A percentile compares a stretch with the other conserved stretches of the same genome.
phyloP scores from a whole-genome alignment of 23 tunicate species.

The Aplidium turbinatum region DNA sequence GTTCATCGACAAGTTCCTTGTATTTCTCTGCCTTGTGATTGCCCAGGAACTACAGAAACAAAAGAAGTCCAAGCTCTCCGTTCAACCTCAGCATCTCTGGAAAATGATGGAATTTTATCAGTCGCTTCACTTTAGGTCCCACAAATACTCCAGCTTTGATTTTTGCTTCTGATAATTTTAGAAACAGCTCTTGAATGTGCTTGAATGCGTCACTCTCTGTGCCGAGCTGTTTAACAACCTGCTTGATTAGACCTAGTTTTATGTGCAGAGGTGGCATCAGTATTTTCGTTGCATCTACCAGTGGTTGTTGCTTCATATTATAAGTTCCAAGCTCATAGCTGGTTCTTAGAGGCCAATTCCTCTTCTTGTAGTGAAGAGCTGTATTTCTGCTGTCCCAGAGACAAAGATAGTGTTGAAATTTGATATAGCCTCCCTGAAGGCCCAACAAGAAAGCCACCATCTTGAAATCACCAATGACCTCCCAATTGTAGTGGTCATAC shows the following conservation, averaged over 20 bases:
- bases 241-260: conserved; percentile 34
- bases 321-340: conserved; percentile 29
- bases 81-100: conserved; percentile 30
- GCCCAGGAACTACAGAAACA: conserved; percentile 40
- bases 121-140: conserved; percentile 46
- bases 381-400: conserved; percentile 47
- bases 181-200: conserved; percentile 39
- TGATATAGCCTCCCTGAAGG: conserved; percentile 30
- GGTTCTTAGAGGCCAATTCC: conserved; percentile 35
- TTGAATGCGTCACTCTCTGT: conserved; percentile 37
- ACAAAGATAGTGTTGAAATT: conserved; percentile 32
- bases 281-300: conserved; percentile 33
- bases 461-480: conserved; percentile 47
- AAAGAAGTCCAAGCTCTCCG: conserved; percentile 40
- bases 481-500: conserved; percentile 36
- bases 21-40: conserved; percentile 37
- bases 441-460: conserved; percentile 39
- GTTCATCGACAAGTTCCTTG: conserved; percentile 32
- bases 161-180: conserved; percentile 31
- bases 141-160: conserved; percentile 46
- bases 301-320: conserved; percentile 31
- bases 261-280: conserved; percentile 44
- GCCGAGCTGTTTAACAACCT: conserved; percentile 30
- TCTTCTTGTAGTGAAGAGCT: conserved; percentile 33
- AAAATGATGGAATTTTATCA: conserved; percentile 19